Percentiles rank a stretch among this genome's conserved stretches.
These are phyloP conservation scores for Micronisus gabar DNA, from an alignment of 2,113 vertebrate species.

Conservation along the genomic window DNA sequence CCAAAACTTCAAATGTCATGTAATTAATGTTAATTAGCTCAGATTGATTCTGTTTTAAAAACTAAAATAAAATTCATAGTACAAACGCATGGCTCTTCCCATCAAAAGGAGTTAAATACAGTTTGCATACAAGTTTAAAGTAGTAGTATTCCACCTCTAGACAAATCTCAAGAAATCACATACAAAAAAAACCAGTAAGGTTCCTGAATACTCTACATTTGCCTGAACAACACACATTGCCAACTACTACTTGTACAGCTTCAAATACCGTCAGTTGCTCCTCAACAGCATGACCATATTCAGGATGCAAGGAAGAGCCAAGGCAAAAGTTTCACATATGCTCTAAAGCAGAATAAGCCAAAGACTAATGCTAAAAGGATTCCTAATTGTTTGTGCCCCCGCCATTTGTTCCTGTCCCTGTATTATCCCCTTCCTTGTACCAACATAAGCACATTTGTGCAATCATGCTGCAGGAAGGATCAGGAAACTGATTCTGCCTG, in stretches of 20 bases:
- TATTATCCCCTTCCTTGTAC: neutral
- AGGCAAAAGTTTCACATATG: neutral
- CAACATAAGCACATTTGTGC: neutral
- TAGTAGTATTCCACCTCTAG: neutral
- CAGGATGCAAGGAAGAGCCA: neutral
- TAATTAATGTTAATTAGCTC: neutral
- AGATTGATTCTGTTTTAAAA: neutral
- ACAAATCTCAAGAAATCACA: neutral
- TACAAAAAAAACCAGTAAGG: neutral
- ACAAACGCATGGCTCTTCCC: neutral
- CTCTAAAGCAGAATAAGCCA: neutral
- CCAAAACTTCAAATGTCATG: neutral
- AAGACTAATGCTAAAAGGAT: neutral
- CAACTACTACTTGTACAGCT: neutral
- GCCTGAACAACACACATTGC: neutral
- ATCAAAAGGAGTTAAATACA: neutral
- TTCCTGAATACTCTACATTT: neutral
- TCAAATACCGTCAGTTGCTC: neutral
- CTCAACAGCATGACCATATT: neutral
- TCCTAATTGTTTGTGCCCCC: accelerated
- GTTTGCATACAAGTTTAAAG: neutral
- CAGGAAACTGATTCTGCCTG: neutral
- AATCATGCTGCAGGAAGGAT: neutral
- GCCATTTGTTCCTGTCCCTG: neutral
- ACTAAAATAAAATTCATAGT: neutral